A percentile compares a stretch with the other conserved stretches of the same genome.
phyloP scores from a whole-genome alignment of 2,888 invertebrate species.

The Halocaridina rubra region DNA sequence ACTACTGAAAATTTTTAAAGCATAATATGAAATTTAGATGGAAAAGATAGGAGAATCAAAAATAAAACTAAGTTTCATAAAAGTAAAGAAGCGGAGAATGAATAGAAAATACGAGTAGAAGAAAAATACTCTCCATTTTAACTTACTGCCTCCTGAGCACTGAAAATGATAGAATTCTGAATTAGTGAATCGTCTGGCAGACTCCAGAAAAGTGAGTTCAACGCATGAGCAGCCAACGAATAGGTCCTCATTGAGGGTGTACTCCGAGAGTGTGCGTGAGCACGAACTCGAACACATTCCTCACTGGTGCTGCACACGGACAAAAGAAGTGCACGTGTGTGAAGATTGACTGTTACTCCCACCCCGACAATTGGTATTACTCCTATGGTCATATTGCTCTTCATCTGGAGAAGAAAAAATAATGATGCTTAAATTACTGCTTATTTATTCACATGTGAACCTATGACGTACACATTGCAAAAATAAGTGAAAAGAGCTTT shows the following conservation, averaged over 20 bases:
- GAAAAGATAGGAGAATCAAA: no score
- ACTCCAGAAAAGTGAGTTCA: conserved; percentile 50
- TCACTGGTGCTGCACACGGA: conserved; percentile 37
- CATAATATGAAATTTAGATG: no score
- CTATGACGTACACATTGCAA: no score
- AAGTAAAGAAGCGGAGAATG: no score
- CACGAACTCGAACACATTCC: conserved; percentile 34
- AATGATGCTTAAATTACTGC: background rate
- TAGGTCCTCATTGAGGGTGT: conserved; percentile 27
- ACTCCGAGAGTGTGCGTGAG: conserved; percentile 7
- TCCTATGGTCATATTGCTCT: conserved; percentile 42
- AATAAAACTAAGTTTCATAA: no score
- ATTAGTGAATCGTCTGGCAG: conserved; percentile 3
- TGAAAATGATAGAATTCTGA: conserved; percentile 42
- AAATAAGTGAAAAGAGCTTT: no score
- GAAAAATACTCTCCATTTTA: no score
- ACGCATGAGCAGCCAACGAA: conserved; percentile 38
- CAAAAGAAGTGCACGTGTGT: conserved; percentile 15
- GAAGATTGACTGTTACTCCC: conserved; percentile 1
- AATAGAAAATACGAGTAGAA: no score
- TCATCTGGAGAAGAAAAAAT: conserved; percentile 12
- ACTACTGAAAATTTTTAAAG: no score
- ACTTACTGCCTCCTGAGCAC: conserved; percentile 34
- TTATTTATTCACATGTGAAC: background rate
- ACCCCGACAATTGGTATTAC: conserved; percentile 36